Evolutionary conservation across 92 coral and sea anemone species (phyloP).

Genomic region (Desmophyllum pertusum): DNA sequence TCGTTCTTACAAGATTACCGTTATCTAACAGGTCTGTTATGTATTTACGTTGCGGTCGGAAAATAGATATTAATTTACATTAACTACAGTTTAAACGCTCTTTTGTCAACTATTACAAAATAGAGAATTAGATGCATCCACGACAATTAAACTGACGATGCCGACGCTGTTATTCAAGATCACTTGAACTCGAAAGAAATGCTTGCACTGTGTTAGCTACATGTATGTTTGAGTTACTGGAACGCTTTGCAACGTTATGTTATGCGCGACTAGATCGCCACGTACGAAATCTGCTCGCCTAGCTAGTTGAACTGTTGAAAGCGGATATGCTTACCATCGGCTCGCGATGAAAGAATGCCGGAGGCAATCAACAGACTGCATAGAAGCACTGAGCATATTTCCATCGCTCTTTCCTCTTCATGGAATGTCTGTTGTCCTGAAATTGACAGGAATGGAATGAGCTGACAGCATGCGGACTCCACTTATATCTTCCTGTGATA

Average conservation of each 20-base stretch:
- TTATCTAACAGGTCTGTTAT: neutral
- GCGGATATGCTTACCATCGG: conserved; percentile 44
- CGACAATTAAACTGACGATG: conserved; percentile 2
- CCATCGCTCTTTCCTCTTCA: conserved; percentile 58
- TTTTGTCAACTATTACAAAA: conserved; percentile 54
- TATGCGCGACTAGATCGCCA: neutral
- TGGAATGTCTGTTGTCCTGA: conserved; percentile 52
- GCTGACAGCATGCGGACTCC: conserved; percentile 15
- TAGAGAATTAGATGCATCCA: conserved; percentile 13
- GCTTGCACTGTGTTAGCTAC: neutral
- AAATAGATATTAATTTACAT: conserved; percentile 52
- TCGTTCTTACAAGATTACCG: neutral
- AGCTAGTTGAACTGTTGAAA: conserved; percentile 20
- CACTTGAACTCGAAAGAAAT: neutral
- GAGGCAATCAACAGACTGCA: conserved; percentile 45
- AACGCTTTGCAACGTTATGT: neutral
- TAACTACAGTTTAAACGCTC: conserved; percentile 73
- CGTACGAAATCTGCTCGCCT: neutral
- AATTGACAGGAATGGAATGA: conserved; percentile 28
- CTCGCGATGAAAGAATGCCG: conserved; percentile 40
- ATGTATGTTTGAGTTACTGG: neutral
- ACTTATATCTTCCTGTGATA: conserved; percentile 37
- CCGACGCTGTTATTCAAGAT: neutral
- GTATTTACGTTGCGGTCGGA: conserved; percentile 51
- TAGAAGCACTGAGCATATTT: conserved; percentile 35